These are phyloP conservation scores for Hipposideros larvatus DNA, from an alignment of 2,797 vertebrate genomes.

Conservation along the genomic window DNA sequence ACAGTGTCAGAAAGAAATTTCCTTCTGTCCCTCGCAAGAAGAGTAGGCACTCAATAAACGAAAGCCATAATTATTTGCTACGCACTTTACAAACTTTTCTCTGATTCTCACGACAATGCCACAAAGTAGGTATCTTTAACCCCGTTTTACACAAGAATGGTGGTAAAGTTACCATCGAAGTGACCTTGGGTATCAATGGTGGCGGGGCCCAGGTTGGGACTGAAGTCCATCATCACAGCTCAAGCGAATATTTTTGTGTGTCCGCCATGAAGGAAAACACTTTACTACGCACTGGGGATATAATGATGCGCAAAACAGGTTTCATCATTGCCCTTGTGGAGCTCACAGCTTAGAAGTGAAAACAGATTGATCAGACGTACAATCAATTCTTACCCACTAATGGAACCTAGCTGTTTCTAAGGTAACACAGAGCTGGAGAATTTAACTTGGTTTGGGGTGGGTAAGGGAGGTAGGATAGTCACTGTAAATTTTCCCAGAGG, in stretches of 20 bases:
- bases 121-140: neutral
- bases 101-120: neutral
- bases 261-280: neutral
- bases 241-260: neutral
- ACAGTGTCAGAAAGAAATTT: neutral
- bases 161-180: neutral
- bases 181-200: neutral
- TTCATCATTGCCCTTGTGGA: neutral
- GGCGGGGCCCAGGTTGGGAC: neutral
- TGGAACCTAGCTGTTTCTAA: neutral
- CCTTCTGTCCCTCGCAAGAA: conserved; percentile 23
- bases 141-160: neutral
- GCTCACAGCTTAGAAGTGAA: neutral
- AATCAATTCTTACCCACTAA: neutral
- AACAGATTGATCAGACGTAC: neutral
- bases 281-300: neutral
- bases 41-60: neutral
- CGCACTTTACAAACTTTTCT: neutral
- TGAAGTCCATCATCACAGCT: neutral
- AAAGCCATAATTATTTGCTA: neutral
- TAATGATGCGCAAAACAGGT: neutral
- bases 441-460: neutral
- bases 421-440: neutral
- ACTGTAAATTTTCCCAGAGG: neutral
- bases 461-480: neutral